Base-by-base conservation (phyloP, 2,888 invertebrate genomes). In the Drosophila kanekoi region DNA sequence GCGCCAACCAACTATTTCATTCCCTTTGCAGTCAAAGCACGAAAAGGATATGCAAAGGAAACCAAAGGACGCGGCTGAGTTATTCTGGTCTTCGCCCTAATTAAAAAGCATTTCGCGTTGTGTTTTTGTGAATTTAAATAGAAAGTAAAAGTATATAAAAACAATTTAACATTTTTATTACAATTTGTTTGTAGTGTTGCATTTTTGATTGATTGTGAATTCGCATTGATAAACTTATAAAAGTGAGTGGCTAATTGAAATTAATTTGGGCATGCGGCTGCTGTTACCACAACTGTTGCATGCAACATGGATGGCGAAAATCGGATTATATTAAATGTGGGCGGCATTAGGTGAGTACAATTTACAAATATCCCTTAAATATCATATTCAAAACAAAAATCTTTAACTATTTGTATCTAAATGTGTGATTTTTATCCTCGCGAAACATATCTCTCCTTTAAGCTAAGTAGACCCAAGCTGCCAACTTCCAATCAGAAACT, bases 291-390 rank as follows among this genome's bases (percentile, higher is more conserved):
- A 71, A 81, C 66, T 89, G 86, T 88, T 89, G 85, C 86, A 77
- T 79, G 86, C 87, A 91, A 85, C 90, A 96, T 96, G 96, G 97
- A 97, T 95, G 96, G 97, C 81, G 98, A 98, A 94, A 97, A 98
- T 93, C 95, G 98, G 91, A 97, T 98, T 90, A 97, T 98, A 92
- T 94, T 98, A 91, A 98, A 98, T 93, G 97, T 98, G 91, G 98
- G 98, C 77, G 98, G 98, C 75, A 97, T 98, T 92, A 95, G 97
- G 93, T 96, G 81, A 90, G 92, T 71, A 14, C 33, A 38, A 52
- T 43, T 13, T 23, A 18, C 45, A 14, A 9, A 45, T 13, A 35
- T 20, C 2, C 8, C 8, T 44, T 40, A 41, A 14, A 53, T 32
- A n/a, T 13, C 0, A 45, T 38, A 28, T 40, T 16, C 3, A 18